Base-by-base conservation (phyloP, 64 coral and sea anemone species). In the Pocillopora damicornis region DNA sequence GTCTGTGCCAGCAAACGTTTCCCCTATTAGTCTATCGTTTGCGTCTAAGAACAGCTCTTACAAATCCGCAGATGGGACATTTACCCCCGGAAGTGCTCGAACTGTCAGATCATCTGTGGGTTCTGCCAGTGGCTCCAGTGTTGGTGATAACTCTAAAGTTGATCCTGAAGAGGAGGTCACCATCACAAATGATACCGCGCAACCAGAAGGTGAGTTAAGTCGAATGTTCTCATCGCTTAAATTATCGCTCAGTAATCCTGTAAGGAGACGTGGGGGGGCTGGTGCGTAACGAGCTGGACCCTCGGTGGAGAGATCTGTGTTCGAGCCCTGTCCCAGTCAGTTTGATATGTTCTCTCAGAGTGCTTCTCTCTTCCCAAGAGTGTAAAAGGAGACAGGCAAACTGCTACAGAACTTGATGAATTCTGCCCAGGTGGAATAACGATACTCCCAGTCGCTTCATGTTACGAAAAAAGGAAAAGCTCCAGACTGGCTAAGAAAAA, bases 161-260 rank as follows among this genome's bases (percentile, higher is more conserved):
- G 80, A 85, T 51, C 86, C 90, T 51, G 81, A 85, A 26, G 68
- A 87, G 51, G 90, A 92, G 13, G 30, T 92, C 30, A 92, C 90
- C 4, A 78, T 87, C 9, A 87, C 34, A 18, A 92, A 77, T 59
- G 74, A 25, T 18, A 77, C 76, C 35, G 22, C 45, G 45, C 38
- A 65, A 25, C 45, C 25, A n/a, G 17, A 87, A 38, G 75, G 23
- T 71, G 75, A 79, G 17, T 67, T n/a, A 11, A 4, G 2, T 37
- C 61, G 6, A 16, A 25, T 63, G 1, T 36, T 14, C 42, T 7
- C 42, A 7, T 51, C 30, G 42, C 42, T 51, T 7, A 51, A 51
- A 51, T 0, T 51, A 51, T 51, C 42, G 42, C 20, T 80, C n/a
- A 4, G 13, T 22, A 13, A 60, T 80, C 61, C 61, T 22, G n/a